Conservation (phyloP, 2,888 invertebrate genomes). For the Papilio elwesi region DNA sequence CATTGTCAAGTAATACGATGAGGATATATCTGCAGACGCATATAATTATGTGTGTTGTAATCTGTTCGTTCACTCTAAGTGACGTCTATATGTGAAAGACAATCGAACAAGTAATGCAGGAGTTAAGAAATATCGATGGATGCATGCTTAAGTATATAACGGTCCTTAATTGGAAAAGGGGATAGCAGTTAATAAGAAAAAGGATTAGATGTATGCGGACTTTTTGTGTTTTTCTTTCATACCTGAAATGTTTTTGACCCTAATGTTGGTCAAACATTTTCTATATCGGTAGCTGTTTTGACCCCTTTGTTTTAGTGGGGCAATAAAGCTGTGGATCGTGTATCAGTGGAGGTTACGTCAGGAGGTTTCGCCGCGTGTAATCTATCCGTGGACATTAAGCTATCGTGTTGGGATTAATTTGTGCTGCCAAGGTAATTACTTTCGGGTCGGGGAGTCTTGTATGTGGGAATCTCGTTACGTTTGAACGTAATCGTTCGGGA, state of each 20-base stretch:
- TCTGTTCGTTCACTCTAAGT: slow-evolving; percentile 2
- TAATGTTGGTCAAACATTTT: too few species aligned
- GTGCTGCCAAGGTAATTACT: slow-evolving; percentile 31
- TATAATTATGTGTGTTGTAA: too few species aligned
- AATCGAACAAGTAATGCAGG: slow-evolving; percentile 2
- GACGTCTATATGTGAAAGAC: slow-evolving; percentile 10
- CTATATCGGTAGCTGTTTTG: background rate
- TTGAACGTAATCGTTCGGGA: slow-evolving; percentile 2
- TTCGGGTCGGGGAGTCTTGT: slow-evolving; percentile 26
- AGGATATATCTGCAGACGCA: too few species aligned
- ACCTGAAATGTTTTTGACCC: too few species aligned
- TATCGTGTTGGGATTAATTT: slow-evolving; percentile 40
- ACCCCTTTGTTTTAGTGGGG: slow-evolving; percentile 12
- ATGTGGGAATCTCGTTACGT: slow-evolving; percentile 14
- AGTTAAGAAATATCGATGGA: slow-evolving; percentile 12
- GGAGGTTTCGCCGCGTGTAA: slow-evolving; percentile 25
- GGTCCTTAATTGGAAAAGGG: slow-evolving; percentile 11
- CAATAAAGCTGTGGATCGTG: slow-evolving; percentile 18
- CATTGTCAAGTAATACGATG: too few species aligned
- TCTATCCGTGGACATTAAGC: slow-evolving; percentile 35
- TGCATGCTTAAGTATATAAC: background rate
- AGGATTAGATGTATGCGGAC: background rate
- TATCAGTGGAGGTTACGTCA: slow-evolving; percentile 16
- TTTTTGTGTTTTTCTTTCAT: too few species aligned
- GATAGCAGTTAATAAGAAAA: background rate